These are phyloP conservation scores for Macrophya annulata DNA, from an alignment of 2,888 invertebrate species.

Conservation along the genomic window DNA sequence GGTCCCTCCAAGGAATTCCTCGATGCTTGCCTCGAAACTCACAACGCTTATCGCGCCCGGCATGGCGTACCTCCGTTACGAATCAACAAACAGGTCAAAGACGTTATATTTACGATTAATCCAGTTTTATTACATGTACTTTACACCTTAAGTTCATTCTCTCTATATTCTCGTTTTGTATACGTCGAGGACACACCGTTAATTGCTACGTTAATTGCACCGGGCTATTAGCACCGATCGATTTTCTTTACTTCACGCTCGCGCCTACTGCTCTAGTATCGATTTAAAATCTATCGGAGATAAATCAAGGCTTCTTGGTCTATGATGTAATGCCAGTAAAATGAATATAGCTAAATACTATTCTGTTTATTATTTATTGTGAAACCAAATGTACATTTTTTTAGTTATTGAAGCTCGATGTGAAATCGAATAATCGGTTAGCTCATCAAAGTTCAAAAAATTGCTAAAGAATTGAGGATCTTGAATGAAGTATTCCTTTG, in stretches of 20 bases:
- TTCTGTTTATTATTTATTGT: no score
- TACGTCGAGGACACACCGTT: constrained; percentile 11
- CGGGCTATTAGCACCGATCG: constrained; percentile 44
- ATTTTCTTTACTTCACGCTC: background rate
- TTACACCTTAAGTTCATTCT: constrained; percentile 2
- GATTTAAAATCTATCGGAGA: constrained; percentile 14
- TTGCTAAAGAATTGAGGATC: no score
- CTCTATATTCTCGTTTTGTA: constrained; percentile 1
- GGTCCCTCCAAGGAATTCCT: constrained; percentile 82
- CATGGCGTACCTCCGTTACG: constrained; percentile 87
- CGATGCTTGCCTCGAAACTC: constrained; percentile 87
- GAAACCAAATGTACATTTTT: background rate
- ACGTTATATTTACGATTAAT: background rate
- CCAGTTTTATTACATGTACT: constrained; percentile 11
- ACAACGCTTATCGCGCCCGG: constrained; percentile 86
- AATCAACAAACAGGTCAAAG: constrained; percentile 82
- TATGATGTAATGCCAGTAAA: constrained; percentile 3
- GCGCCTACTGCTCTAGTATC: background rate
- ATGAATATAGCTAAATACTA: background rate
- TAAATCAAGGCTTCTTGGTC: constrained; percentile 25
- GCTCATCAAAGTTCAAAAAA: no score
- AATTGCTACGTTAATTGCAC: constrained; percentile 36
- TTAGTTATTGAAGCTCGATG: no score
- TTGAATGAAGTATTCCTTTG: no score
- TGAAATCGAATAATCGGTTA: no score